phyloP scores from a whole-genome alignment of 2,888 invertebrate genomes.

The Sipha maydis region DNA sequence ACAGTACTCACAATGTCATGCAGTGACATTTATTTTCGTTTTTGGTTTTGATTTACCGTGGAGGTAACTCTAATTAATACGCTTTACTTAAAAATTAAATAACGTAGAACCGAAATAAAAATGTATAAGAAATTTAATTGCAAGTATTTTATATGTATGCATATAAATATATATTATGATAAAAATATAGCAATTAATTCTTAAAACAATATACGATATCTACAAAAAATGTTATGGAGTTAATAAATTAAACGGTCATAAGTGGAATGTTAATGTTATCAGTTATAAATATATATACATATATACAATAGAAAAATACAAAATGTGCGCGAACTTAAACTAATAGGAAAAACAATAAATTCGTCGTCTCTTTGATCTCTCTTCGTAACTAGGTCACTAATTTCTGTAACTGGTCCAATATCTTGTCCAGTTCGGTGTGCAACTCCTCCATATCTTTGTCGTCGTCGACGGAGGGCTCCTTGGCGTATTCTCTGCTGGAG shows the following conservation, averaged over 20 bases:
- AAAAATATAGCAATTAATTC: neutral
- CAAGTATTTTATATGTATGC: neutral
- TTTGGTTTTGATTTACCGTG: too few species aligned
- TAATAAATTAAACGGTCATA: neutral
- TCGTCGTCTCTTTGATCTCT: neutral
- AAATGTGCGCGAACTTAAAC: constrained; percentile 4
- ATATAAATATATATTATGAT: neutral
- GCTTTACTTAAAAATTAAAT: too few species aligned
- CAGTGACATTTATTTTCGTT: too few species aligned
- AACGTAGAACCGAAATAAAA: neutral
- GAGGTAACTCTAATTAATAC: too few species aligned
- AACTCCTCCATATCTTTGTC: constrained; percentile 64
- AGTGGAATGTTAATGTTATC: neutral
- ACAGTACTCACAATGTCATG: too few species aligned
- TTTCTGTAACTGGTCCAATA: constrained; percentile 77
- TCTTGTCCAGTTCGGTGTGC: constrained; percentile 74
- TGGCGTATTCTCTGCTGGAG: constrained; percentile 53
- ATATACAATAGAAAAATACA: neutral
- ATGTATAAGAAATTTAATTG: neutral
- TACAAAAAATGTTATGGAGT: neutral
- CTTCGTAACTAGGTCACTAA: constrained; percentile 69
- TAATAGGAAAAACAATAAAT: constrained; percentile 32
- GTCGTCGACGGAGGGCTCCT: constrained; percentile 48
- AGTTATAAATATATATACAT: neutral
- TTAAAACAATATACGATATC: neutral